These are phyloP conservation scores for Rhimphoctona megacephalus DNA, from an alignment of 2,888 invertebrate genomes.

Conservation along the genomic window DNA sequence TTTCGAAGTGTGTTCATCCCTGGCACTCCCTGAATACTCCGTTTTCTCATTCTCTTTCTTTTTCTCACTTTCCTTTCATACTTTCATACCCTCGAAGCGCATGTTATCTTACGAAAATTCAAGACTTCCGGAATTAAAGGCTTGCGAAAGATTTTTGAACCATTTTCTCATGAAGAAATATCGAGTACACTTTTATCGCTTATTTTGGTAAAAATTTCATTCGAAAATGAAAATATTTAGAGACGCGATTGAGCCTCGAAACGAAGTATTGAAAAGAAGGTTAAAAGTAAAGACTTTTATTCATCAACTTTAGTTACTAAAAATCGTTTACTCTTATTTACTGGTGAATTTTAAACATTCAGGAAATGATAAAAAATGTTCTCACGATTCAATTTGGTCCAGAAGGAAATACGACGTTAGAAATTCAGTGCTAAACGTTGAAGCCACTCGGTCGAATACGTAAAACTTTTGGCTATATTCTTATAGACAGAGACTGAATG, in stretches of 20 bases:
- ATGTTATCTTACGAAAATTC: slow-evolving; percentile 44
- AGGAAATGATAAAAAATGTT: slow-evolving; percentile 26
- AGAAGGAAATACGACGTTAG: slow-evolving; percentile 39
- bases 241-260: not conserved
- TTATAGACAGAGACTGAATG: slow-evolving; percentile 64
- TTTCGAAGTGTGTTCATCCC: slow-evolving; percentile 57
- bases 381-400: slow-evolving; percentile 16
- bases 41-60: not conserved
- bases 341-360: not conserved
- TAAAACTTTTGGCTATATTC: not conserved
- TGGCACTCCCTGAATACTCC: slow-evolving; percentile 50
- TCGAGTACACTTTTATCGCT: too few relatives aligned
- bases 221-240: not conserved
- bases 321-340: not conserved
- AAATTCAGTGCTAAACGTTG: slow-evolving; percentile 53
- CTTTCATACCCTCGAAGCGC: too few relatives aligned
- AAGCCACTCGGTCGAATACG: slow-evolving; percentile 31
- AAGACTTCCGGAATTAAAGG: not conserved
- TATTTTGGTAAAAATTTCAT: not conserved
- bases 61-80: not conserved
- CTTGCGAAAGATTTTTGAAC: too few relatives aligned
- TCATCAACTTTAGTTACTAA: not conserved
- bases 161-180: not conserved
- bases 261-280: not conserved
- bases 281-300: not conserved